Conservation (phyloP, 2,113 vertebrate genomes). For the Apus apus region DNA sequence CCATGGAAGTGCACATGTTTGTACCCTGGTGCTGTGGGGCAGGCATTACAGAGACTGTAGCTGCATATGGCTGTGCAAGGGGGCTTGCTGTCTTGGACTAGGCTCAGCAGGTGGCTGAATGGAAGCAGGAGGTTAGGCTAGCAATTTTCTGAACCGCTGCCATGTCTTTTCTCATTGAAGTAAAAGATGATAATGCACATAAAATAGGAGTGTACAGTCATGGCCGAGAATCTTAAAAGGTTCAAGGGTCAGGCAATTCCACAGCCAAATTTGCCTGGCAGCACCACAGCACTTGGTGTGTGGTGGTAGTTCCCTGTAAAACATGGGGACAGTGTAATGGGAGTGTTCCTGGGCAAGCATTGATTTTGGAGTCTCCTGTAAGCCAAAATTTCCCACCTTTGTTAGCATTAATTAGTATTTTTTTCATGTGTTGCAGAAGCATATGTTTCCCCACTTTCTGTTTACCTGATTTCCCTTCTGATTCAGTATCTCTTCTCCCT, state of each 20-base stretch:
- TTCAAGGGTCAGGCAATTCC: not conserved
- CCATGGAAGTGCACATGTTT: accelerated
- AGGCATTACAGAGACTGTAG: not conserved
- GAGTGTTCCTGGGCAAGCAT: not conserved
- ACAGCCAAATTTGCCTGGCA: not conserved
- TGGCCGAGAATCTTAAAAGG: not conserved
- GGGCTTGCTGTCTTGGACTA: not conserved
- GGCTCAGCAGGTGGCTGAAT: not conserved
- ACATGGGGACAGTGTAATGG: not conserved
- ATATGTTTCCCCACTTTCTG: conserved; percentile 52
- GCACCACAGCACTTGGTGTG: not conserved
- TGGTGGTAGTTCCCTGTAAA: not conserved
- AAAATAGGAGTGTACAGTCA: not conserved
- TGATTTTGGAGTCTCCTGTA: not conserved
- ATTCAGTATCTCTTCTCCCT: conserved; percentile 34
- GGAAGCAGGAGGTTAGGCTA: not conserved
- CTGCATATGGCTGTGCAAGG: not conserved
- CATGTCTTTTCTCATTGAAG: not conserved
- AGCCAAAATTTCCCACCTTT: conserved; percentile 16
- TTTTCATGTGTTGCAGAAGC: conserved; percentile 18
- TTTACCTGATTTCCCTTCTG: conserved; percentile 62
- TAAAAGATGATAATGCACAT: not conserved
- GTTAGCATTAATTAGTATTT: not conserved
- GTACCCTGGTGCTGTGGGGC: accelerated
- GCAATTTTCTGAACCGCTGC: not conserved